Conservation (phyloP, 2,113 vertebrate genomes). For the Alligator mississippiensis region DNA sequence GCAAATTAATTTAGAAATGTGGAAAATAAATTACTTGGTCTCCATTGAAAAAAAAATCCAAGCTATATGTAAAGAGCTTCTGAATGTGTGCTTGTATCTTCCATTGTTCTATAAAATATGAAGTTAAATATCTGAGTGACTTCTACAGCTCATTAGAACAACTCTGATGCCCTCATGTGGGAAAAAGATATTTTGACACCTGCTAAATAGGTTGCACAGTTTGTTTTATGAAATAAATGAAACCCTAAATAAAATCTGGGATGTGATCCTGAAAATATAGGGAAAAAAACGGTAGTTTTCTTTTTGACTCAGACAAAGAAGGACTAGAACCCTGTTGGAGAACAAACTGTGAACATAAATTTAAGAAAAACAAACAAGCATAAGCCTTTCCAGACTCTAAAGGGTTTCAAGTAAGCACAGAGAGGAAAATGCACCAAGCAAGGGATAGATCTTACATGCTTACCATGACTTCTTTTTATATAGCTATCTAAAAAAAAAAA, state of each 20-base stretch:
- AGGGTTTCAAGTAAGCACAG: background rate
- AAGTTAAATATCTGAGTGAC: conserved; percentile 9
- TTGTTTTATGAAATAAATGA: background rate
- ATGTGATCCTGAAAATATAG: background rate
- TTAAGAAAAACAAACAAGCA: too few species aligned
- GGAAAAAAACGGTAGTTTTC: background rate
- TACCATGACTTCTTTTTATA: background rate
- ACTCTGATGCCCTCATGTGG: conserved; percentile 81
- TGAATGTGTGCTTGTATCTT: background rate
- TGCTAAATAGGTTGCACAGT: background rate
- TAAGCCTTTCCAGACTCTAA: background rate
- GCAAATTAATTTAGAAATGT: background rate
- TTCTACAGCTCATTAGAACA: conserved; percentile 41
- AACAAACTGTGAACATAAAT: background rate
- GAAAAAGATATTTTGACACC: conserved; percentile 63
- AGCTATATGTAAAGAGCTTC: background rate
- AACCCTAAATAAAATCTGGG: background rate
- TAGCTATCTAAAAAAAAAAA: background rate
- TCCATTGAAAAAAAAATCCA: background rate
- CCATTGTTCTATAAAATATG: conserved; percentile 3
- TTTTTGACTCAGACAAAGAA: background rate
- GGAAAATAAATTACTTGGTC: background rate
- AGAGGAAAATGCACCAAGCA: background rate
- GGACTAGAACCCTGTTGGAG: background rate
- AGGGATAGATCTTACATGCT: background rate